Base-by-base conservation (phyloP, 2,113 vertebrate genomes). In the Oncorhynchus gorbuscha region DNA sequence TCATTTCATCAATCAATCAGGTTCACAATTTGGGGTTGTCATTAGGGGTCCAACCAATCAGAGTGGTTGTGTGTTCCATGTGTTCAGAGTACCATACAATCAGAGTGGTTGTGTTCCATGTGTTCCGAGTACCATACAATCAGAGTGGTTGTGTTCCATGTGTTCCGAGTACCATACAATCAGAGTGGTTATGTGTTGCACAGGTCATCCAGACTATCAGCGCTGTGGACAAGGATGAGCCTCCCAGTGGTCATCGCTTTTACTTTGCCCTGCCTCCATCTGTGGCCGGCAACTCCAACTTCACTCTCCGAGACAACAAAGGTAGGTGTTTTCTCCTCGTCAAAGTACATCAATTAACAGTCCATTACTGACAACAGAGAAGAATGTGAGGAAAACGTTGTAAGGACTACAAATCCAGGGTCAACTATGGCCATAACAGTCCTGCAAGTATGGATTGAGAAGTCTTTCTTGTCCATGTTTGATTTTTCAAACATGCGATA, bases 191-290 rank as follows among this genome's bases (percentile, higher is more conserved):
- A 16, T 18, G 51, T 18, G 69, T 80, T 81, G 73, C 12, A 58
- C 81, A 99, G 97, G 93, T 97, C 45, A 98, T 99, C 90, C 97
- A 99, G 93, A 97, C 96, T 88, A 95, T 99, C 88, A 98, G 97
- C 16, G 97, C 97, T 0, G 90, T 97, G 75, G 97, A 99, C 86
- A 97, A 93, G 81, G 97, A 99, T 16, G 96, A 98, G 66, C 97
- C 97, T 64, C 93, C 93, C 75, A 96, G 87, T 0, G 96, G 97
- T 1, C 97, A 99, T 81, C 95, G 96, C 83, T 99, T 99, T 89
- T 95, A 92, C 81, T 99, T 98, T 74, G 91, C 95, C 79, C 90
- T 99, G 68, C 93, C 95, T 35, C 85, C 92, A 3, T 90, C 96
- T 1, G 92, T 94, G 32, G 91, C 92, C 8, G 94, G 95, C 79